Conservation (phyloP, 2,797 vertebrate species). For the Sebastes diploproa region DNA sequence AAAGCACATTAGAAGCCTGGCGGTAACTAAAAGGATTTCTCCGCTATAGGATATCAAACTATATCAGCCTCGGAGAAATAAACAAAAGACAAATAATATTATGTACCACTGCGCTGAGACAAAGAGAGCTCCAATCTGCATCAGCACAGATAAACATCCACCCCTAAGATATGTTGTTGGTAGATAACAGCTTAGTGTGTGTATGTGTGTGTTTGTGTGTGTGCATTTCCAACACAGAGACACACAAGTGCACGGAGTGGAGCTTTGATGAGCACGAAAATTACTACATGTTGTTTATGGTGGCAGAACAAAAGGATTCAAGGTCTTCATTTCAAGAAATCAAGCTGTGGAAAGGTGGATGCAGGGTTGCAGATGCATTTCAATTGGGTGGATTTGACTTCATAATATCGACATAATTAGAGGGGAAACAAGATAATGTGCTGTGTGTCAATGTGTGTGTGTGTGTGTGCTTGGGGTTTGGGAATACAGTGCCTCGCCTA, state of each 20-base stretch:
- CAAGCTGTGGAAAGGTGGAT: conserved; percentile 64
- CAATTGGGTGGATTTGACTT: conserved; percentile 59
- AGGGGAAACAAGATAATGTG: conserved; percentile 36
- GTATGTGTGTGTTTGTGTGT: not conserved
- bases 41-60: conserved; percentile 68
- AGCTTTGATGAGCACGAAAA: conserved; percentile 78
- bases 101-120: conserved; percentile 65
- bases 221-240: conserved; percentile 26
- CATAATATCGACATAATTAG: conserved; percentile 63
- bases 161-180: conserved; percentile 77
- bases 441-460: conserved; percentile 13
- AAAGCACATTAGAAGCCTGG: conserved; percentile 75
- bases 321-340: conserved; percentile 77
- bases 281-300: conserved; percentile 77
- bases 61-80: conserved; percentile 68
- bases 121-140: conserved; percentile 78
- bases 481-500: conserved; percentile 32
- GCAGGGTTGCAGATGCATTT: conserved; percentile 63
- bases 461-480: conserved; percentile 18
- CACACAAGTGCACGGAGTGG: conserved; percentile 35
- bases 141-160: conserved; percentile 79
- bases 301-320: conserved; percentile 80
- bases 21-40: conserved; percentile 71
- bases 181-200: conserved; percentile 72
- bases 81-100: conserved; percentile 73